Percentiles rank a stretch among this genome's conserved stretches.
Conservation (phyloP, 1,140 invertebrate genomes). For the Drosophila trapezifrons region DNA sequence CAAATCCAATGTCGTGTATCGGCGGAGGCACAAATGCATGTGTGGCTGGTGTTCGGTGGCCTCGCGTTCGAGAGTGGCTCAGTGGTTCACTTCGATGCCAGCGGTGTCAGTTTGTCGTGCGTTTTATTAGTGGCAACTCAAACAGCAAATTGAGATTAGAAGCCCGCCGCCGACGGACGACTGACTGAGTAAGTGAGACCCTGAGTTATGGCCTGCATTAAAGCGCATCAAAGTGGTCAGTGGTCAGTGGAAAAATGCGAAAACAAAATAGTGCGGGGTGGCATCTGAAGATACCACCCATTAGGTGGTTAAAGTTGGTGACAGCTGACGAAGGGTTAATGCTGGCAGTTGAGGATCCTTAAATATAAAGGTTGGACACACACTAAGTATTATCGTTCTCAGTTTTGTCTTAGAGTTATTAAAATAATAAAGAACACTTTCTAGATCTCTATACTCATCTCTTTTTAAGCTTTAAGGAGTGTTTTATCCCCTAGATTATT, state of each 20-base stretch:
- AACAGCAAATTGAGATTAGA: constrained; percentile 71
- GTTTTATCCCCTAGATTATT: constrained; percentile 9
- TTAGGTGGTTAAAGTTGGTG: constrained; percentile 17
- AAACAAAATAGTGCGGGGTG: neutral
- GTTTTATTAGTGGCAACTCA: constrained; percentile 75
- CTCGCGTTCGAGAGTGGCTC: constrained; percentile 21
- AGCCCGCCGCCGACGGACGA: constrained; percentile 39
- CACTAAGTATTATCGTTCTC: too few species aligned
- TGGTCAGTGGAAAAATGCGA: constrained; percentile 15
- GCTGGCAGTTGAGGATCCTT: neutral
- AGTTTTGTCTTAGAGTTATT: too few species aligned
- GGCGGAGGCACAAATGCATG: constrained; percentile 43
- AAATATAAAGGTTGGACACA: too few species aligned
- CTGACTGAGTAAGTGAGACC: constrained; percentile 43
- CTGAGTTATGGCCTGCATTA: constrained; percentile 75
- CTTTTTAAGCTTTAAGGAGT: neutral
- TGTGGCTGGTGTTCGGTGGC: constrained; percentile 11
- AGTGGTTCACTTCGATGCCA: constrained; percentile 16
- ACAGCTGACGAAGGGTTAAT: neutral
- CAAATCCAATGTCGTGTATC: constrained; percentile 37
- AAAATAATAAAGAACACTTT: too few species aligned
- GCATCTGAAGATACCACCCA: constrained; percentile 8
- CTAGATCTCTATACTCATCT: too few species aligned
- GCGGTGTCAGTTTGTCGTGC: constrained; percentile 58
- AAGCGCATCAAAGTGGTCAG: constrained; percentile 47